Evolutionary conservation across 2,113 vertebrate genomes (phyloP).

Genomic region (Scomber colias): DNA sequence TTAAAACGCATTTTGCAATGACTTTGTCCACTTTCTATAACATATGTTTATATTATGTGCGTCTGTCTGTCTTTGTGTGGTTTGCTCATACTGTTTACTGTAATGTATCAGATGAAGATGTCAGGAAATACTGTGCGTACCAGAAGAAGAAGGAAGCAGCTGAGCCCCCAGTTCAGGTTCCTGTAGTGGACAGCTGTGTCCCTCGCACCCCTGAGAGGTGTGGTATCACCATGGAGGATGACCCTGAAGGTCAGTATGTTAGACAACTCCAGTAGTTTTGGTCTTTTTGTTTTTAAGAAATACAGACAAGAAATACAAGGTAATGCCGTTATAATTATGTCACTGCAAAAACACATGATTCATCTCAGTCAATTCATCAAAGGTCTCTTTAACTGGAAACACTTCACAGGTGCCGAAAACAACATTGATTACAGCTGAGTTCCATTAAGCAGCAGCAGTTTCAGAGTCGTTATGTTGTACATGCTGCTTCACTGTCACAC

Average conservation of each 20-base stretch:
- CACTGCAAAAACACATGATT: not conserved
- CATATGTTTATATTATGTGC: not conserved
- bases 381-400: too few relatives aligned
- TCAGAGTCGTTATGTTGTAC: too few relatives aligned
- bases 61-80: constrained; percentile 7
- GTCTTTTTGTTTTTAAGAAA: not conserved
- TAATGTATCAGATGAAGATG: constrained; percentile 86
- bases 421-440: too few relatives aligned
- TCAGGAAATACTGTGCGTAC: constrained; percentile 85
- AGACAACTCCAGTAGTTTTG: too few relatives aligned
- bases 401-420: too few relatives aligned
- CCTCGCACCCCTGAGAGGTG: constrained; percentile 75
- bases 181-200: constrained; percentile 91
- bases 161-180: constrained; percentile 90
- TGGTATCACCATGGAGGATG: constrained; percentile 90
- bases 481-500: too few relatives aligned
- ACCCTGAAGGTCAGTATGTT: constrained; percentile 85
- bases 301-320: not conserved
- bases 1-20: too few relatives aligned
- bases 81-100: not conserved
- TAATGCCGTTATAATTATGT: not conserved
- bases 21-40: too few relatives aligned
- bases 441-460: too few relatives aligned
- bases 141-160: constrained; percentile 78
- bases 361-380: too few relatives aligned